Percentiles rank a stretch among this genome's conserved stretches.
These are phyloP conservation scores for Danio tinwini DNA, from an alignment of 2,797 vertebrate genomes.

Conservation along the genomic window DNA sequence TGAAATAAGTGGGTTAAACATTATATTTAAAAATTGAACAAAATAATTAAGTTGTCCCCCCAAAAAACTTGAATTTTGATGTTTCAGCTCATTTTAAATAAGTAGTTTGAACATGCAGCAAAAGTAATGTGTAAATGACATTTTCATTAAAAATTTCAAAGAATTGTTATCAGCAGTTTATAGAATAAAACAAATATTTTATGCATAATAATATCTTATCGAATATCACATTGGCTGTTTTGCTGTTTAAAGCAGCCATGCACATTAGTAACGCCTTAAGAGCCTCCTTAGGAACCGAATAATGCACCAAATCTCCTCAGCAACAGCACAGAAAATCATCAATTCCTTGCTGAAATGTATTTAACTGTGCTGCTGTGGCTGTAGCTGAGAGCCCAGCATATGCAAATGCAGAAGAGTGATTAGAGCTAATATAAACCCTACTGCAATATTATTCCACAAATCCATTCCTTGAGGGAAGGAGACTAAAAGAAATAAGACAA, in stretches of 20 bases:
- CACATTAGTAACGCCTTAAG: background rate
- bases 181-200: too few relatives aligned
- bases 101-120: too few relatives aligned
- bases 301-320: background rate
- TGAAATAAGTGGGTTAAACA: too few relatives aligned
- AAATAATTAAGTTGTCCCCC: too few relatives aligned
- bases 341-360: slow-evolving; percentile 65
- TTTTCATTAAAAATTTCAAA: too few relatives aligned
- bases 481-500: slow-evolving; percentile 56
- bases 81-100: too few relatives aligned
- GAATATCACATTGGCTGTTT: too few relatives aligned
- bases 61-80: too few relatives aligned
- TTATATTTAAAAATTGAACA: too few relatives aligned
- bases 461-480: slow-evolving; percentile 51
- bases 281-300: background rate
- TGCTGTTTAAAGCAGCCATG: background rate
- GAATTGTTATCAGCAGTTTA: too few relatives aligned
- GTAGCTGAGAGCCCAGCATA: slow-evolving; percentile 78
- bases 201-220: too few relatives aligned
- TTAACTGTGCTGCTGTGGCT: slow-evolving; percentile 73
- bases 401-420: slow-evolving; percentile 73
- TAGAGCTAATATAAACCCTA: slow-evolving; percentile 61
- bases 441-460: slow-evolving; percentile 67
- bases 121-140: too few relatives aligned
- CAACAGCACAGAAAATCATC: background rate